A percentile compares a stretch with the other conserved stretches of the same genome.
Evolutionary conservation across 2,888 invertebrate genomes (phyloP).

Genomic region (Neoascia interrupta): DNA sequence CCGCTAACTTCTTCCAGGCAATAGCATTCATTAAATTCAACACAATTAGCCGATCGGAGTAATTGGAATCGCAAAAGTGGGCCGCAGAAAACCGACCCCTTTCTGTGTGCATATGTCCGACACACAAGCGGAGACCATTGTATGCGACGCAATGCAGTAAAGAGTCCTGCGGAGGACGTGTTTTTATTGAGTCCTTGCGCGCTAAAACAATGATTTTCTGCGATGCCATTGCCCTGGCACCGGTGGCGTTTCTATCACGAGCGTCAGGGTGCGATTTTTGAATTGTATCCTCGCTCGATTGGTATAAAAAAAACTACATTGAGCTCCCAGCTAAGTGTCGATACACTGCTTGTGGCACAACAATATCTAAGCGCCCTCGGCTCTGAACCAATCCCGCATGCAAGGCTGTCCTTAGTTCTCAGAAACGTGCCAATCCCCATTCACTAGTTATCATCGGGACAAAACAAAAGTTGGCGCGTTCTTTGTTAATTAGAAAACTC

Average conservation of each 20-base stretch:
- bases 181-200: background rate
- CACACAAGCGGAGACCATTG: no score
- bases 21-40: no score
- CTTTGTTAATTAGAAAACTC: conserved; percentile 48
- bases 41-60: conserved; percentile 61
- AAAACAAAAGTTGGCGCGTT: conserved; percentile 13
- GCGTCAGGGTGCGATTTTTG: conserved; percentile 3
- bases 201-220: conserved; percentile 9
- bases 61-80: conserved; percentile 42
- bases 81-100: background rate
- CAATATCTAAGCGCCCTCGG: no score
- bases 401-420: no score
- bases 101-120: no score
- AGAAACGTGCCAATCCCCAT: no score
- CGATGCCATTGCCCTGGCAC: background rate
- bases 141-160: conserved; percentile 31
- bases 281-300: background rate
- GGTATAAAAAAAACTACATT: conserved; percentile 5
- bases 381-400: no score
- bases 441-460: background rate
- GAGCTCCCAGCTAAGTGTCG: background rate
- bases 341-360: no score
- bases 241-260: conserved; percentile 12
- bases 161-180: conserved; percentile 5
- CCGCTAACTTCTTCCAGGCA: no score